These are phyloP conservation scores for Troides aeacus DNA, from an alignment of 2,888 invertebrate genomes.

Conservation along the genomic window DNA sequence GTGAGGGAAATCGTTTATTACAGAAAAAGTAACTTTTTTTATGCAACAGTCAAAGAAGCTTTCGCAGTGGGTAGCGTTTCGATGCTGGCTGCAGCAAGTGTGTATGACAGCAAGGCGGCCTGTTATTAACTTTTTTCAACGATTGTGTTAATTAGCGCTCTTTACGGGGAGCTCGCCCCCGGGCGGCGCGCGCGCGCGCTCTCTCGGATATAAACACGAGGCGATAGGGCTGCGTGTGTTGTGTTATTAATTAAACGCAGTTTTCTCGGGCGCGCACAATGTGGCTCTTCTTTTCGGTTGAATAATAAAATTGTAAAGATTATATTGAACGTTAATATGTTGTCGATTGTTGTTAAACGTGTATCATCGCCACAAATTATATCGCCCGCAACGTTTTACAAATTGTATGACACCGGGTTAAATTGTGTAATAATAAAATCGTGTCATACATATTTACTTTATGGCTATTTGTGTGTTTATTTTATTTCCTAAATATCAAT, in stretches of 20 bases:
- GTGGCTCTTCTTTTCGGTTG: not conserved
- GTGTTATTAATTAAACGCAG: constrained; percentile 59
- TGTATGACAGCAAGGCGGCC: constrained; percentile 61
- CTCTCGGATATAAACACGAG: constrained; percentile 55
- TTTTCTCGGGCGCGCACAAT: constrained; percentile 4
- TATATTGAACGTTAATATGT: not conserved
- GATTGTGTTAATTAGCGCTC: constrained; percentile 75
- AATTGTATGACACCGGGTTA: too few relatives aligned
- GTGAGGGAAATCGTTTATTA: constrained; percentile 7
- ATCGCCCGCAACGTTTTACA: too few relatives aligned
- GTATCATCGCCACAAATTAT: not conserved
- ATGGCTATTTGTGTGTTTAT: too few relatives aligned
- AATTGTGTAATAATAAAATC: too few relatives aligned
- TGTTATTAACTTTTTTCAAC: constrained; percentile 75
- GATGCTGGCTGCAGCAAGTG: constrained; percentile 53
- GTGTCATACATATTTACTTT: too few relatives aligned
- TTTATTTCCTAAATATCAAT: too few relatives aligned
- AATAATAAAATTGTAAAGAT: too few relatives aligned
- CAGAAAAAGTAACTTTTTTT: constrained; percentile 23
- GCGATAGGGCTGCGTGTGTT: constrained; percentile 46
- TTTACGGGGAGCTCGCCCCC: constrained; percentile 54
- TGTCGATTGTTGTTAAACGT: not conserved
- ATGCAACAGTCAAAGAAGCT: constrained; percentile 27
- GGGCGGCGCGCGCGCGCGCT: constrained; percentile 47
- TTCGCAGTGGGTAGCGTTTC: constrained; percentile 9